Percentiles rank a stretch among this genome's conserved stretches.
Conservation (phyloP, 1,140 invertebrate species). For the Aphelenchoides avenae region DNA sequence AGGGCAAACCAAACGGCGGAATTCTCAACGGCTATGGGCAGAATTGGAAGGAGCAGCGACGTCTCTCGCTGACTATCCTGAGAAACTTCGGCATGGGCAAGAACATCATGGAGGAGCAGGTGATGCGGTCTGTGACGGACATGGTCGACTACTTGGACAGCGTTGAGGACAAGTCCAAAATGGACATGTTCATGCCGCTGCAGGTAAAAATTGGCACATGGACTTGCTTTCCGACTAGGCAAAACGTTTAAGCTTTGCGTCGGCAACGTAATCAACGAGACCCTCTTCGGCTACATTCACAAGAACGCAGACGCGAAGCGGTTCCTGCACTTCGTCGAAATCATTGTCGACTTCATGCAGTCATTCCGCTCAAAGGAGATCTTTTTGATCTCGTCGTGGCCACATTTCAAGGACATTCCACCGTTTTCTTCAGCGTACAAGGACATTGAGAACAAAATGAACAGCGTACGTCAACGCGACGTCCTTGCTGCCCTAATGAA, state of each 20-base stretch:
- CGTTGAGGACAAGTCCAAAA: conserved; percentile 1
- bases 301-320: neutral
- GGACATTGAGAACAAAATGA: neutral
- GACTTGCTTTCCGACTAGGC: no score
- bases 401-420: neutral
- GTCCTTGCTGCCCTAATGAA: no score
- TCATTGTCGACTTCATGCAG: neutral
- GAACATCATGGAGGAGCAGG: conserved; percentile 5
- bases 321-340: conserved; percentile 3
- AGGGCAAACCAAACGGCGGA: neutral
- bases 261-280: conserved; percentile 7
- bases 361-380: no score
- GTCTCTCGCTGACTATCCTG: neutral
- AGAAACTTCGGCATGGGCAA: conserved; percentile 12
- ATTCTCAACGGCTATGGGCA: neutral
- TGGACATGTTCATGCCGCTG: conserved; percentile 1
- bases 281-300: conserved; percentile 8
- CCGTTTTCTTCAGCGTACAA: neutral
- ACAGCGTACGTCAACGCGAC: neutral
- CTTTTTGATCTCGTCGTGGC: no score
- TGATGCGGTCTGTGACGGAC: neutral
- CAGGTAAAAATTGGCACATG: no score
- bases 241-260: neutral
- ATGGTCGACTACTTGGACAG: conserved; percentile 1
- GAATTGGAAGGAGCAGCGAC: conserved; percentile 5